A percentile compares a stretch with the other conserved stretches of the same genome.
phyloP scores from a whole-genome alignment of 2,888 invertebrate genomes.

The Opisthograptis luteolata region DNA sequence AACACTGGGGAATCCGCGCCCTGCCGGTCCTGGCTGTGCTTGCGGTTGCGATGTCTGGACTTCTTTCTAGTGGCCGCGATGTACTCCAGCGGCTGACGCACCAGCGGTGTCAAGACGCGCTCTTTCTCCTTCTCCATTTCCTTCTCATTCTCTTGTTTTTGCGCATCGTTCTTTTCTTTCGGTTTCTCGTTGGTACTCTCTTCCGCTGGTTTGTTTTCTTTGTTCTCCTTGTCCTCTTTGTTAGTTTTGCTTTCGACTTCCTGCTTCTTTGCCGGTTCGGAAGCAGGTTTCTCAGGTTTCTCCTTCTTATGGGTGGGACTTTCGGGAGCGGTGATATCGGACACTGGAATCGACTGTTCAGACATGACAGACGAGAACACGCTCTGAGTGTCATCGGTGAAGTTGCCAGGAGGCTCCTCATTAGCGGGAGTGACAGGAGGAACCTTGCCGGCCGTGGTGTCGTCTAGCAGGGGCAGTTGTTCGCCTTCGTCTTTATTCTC shows the following conservation, averaged over 20 bases:
- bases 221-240: constrained; percentile 35
- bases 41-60: constrained; percentile 86
- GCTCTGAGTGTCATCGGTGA: constrained; percentile 90
- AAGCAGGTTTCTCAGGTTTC: constrained; percentile 53
- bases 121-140: constrained; percentile 73
- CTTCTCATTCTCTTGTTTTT: constrained; percentile 43
- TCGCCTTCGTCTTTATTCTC: constrained; percentile 93
- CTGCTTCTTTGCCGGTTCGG: constrained; percentile 62
- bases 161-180: constrained; percentile 51
- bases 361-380: constrained; percentile 90
- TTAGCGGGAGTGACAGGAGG: constrained; percentile 88
- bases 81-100: constrained; percentile 90
- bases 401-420: constrained; percentile 86
- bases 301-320: constrained; percentile 83
- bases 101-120: constrained; percentile 85
- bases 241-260: constrained; percentile 51
- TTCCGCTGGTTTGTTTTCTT: constrained; percentile 67
- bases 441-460: constrained; percentile 84
- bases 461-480: constrained; percentile 88
- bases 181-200: constrained; percentile 59
- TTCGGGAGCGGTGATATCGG: constrained; percentile 85
- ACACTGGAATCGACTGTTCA: constrained; percentile 88
- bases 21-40: constrained; percentile 85
- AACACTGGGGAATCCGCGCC: constrained; percentile 89
- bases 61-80: constrained; percentile 89